These are phyloP conservation scores for Calonectris borealis DNA, from an alignment of 2,113 vertebrate genomes.

Conservation along the genomic window DNA sequence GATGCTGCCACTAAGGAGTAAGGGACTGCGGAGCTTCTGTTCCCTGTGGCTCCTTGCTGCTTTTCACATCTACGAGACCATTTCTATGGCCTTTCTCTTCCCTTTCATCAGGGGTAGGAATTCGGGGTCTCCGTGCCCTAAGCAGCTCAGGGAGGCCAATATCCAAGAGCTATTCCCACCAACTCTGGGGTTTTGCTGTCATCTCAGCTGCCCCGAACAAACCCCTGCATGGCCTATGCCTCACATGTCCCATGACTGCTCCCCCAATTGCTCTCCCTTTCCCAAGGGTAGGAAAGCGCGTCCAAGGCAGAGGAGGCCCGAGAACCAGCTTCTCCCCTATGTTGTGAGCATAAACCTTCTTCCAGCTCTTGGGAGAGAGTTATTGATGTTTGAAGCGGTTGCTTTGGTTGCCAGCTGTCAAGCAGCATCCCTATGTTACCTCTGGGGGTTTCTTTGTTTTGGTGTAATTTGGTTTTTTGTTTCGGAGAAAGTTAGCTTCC, in stretches of 20 bases:
- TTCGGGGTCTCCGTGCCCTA: not conserved
- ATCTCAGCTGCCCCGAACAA: not conserved
- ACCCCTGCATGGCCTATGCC: accelerated
- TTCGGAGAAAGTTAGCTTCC: not conserved
- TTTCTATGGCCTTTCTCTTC: not conserved
- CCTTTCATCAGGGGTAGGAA: not conserved
- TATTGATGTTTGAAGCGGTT: not conserved
- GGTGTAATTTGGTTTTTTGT: not conserved
- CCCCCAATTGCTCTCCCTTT: not conserved
- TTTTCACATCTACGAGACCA: not conserved
- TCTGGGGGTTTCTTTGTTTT: not conserved
- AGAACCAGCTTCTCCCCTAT: not conserved
- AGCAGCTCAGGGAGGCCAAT: not conserved
- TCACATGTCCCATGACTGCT: not conserved
- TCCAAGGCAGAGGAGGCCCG: not conserved
- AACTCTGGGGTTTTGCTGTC: not conserved
- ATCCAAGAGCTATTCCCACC: not conserved
- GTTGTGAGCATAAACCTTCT: not conserved
- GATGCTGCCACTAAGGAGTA: not conserved
- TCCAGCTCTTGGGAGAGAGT: not conserved
- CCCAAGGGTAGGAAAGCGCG: accelerated
- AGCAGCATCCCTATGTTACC: not conserved
- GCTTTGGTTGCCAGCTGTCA: not conserved
- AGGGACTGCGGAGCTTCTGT: not conserved
- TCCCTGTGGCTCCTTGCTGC: not conserved